Percentiles rank a stretch among this genome's conserved stretches.
phyloP scores from a whole-genome alignment of 2,797 vertebrate species.

The Pseudotriccus pelzelni region DNA sequence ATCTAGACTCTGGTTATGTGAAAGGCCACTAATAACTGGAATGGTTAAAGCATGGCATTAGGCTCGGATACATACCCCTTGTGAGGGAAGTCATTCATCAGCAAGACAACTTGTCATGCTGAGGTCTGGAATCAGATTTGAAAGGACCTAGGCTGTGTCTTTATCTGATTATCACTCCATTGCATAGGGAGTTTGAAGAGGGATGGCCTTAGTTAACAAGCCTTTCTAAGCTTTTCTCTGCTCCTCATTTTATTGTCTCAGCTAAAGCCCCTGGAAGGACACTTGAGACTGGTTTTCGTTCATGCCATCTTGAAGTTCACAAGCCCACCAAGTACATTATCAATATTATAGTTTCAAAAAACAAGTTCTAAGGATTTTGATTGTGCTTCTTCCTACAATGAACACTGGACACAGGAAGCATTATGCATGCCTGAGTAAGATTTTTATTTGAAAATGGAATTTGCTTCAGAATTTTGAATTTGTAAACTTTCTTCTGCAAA shows the following conservation, averaged over 20 bases:
- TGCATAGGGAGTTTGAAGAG: not conserved
- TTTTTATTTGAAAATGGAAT: not conserved
- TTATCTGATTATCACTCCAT: not conserved
- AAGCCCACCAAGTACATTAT: not conserved
- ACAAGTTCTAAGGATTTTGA: not conserved
- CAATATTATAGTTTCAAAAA: not conserved
- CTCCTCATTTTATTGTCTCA: not conserved
- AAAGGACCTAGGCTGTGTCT: not conserved
- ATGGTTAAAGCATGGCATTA: not conserved
- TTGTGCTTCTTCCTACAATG: not conserved
- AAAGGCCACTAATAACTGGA: not conserved
- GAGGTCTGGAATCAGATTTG: not conserved
- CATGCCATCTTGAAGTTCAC: not conserved
- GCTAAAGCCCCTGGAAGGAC: not conserved
- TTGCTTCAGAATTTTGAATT: not conserved
- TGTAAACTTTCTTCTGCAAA: not conserved
- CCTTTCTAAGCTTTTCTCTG: not conserved
- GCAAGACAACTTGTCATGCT: not conserved
- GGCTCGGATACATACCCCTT: not conserved
- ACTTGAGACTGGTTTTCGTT: not conserved
- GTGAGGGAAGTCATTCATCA: not conserved
- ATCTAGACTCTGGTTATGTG: not conserved
- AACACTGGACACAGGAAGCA: not conserved
- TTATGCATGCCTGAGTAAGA: not conserved
- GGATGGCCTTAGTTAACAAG: not conserved